Evolutionary conservation across 2,888 invertebrate genomes (phyloP).

Genomic region (Philaethria dido): DNA sequence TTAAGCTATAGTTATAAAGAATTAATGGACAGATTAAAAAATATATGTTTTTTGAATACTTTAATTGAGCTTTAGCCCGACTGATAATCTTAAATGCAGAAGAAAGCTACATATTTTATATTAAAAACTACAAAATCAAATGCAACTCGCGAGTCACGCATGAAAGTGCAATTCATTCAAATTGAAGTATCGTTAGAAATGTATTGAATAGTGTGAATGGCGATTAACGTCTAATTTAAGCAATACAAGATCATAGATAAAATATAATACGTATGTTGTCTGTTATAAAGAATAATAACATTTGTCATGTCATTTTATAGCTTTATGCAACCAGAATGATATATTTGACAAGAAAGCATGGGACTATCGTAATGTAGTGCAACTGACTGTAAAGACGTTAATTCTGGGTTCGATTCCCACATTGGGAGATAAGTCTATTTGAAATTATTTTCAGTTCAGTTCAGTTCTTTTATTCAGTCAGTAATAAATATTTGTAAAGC

Average conservation of each 20-base stretch:
- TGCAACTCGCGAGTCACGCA: not conserved
- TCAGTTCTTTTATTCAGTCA: too few species aligned
- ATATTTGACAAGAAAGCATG: not conserved
- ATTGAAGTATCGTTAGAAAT: not conserved
- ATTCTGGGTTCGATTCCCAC: too few species aligned
- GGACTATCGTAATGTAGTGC: not conserved
- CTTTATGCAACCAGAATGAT: not conserved
- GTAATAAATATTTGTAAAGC: too few species aligned
- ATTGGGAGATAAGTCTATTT: too few species aligned
- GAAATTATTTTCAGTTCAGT: too few species aligned
- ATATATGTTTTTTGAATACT: not conserved
- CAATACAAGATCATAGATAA: not conserved
- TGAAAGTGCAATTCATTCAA: constrained; percentile 14
- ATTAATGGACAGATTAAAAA: not conserved
- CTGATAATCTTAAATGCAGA: not conserved
- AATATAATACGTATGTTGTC: not conserved
- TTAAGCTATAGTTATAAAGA: too few species aligned
- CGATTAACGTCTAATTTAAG: constrained; percentile 1
- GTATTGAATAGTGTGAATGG: not conserved
- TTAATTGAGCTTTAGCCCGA: not conserved
- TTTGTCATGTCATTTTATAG: not conserved
- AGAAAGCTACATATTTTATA: not conserved
- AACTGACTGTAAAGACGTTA: too few species aligned
- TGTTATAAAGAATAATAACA: not conserved
- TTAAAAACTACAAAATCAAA: not conserved